Percentiles rank a stretch among this genome's conserved stretches.
These are phyloP conservation scores for Maniola jurtina DNA, from an alignment of 1,140 invertebrate genomes.

Conservation along the genomic window DNA sequence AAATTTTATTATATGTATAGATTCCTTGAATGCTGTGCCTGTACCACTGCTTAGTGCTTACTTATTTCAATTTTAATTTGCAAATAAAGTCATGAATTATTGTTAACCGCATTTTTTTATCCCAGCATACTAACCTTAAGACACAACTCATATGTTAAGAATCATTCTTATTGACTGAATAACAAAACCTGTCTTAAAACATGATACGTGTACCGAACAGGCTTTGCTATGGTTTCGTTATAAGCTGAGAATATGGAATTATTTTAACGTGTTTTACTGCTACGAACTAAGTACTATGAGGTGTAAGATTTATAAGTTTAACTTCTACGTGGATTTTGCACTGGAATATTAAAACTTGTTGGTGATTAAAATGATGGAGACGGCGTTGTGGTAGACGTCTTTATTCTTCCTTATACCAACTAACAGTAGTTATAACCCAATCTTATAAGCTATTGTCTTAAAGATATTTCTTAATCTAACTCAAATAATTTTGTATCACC, in stretches of 20 bases:
- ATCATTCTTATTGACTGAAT: slow-evolving; percentile 15
- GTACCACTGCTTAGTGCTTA: background rate
- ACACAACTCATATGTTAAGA: background rate
- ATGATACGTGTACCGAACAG: slow-evolving; percentile 11
- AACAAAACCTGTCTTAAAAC: slow-evolving; percentile 19
- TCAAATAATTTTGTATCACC: too few relatives aligned
- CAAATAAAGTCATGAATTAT: background rate
- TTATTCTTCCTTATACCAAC: too few relatives aligned
- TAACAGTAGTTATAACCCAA: too few relatives aligned
- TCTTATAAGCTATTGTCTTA: too few relatives aligned
- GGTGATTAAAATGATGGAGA: too few relatives aligned
- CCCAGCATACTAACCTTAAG: background rate
- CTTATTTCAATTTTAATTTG: background rate
- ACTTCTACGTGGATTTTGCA: too few relatives aligned
- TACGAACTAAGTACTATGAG: background rate
- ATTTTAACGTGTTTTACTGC: slow-evolving; percentile 1
- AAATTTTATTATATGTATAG: too few relatives aligned
- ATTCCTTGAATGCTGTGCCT: too few relatives aligned
- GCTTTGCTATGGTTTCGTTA: slow-evolving; percentile 17
- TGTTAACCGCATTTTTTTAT: background rate
- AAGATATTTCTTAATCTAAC: too few relatives aligned
- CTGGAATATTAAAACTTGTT: too few relatives aligned
- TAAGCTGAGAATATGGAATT: slow-evolving; percentile 5
- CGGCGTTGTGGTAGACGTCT: too few relatives aligned
- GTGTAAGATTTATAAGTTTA: too few relatives aligned